phyloP scores from a whole-genome alignment of 2,113 vertebrate genomes.

The Holacanthus passer region DNA sequence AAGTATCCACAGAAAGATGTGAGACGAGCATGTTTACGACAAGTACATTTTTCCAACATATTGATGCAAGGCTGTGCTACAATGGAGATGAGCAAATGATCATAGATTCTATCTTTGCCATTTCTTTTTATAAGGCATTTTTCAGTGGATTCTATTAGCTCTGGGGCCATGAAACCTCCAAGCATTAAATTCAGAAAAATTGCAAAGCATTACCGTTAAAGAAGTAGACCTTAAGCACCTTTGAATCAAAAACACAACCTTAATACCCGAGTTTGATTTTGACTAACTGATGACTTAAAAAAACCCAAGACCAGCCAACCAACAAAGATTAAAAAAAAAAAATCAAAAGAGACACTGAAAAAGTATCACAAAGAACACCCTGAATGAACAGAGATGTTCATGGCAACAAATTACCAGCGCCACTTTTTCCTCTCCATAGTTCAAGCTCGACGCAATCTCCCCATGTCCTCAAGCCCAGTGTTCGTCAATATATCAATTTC shows the following conservation, averaged over 20 bases:
- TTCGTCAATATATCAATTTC: conserved; percentile 50
- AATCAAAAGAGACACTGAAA: neutral
- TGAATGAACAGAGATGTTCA: conserved; percentile 5
- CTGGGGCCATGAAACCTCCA: neutral
- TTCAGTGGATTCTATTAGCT: neutral
- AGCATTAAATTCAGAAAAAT: too few relatives aligned
- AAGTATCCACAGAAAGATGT: neutral
- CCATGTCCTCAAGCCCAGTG: conserved; percentile 28
- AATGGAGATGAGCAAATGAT: neutral
- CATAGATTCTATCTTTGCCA: neutral
- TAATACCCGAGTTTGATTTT: too few relatives aligned
- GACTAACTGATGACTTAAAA: too few relatives aligned
- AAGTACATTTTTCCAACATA: neutral
- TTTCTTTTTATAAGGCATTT: neutral
- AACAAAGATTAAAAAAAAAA: neutral
- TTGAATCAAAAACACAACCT: neutral
- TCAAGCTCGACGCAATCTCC: conserved; percentile 17
- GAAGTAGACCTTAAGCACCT: neutral
- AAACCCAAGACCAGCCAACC: too few relatives aligned
- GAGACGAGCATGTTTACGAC: neutral
- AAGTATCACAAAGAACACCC: neutral
- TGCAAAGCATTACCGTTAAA: neutral
- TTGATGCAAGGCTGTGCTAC: neutral
- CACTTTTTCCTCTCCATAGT: conserved; percentile 39
- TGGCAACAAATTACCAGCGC: conserved; percentile 39